Conservation (phyloP, 2,888 invertebrate genomes). For the Pharmacophagus antenor region DNA sequence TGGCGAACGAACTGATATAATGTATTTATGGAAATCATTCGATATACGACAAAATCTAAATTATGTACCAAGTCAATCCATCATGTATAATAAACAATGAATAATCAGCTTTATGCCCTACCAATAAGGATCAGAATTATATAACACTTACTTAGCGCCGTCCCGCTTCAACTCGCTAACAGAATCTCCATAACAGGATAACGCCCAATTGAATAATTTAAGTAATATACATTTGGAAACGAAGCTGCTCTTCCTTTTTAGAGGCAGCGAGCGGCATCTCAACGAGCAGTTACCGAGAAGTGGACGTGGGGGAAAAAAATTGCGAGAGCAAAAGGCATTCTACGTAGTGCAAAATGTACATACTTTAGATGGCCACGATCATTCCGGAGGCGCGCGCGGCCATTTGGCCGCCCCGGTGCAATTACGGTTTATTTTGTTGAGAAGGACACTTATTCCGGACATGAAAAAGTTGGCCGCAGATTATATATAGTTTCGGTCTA, state of each 20-base stretch:
- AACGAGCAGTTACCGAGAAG: constrained; percentile 41
- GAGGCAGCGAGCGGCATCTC: constrained; percentile 38
- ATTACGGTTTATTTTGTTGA: not conserved
- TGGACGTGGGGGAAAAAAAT: constrained; percentile 38
- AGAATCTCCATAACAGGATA: constrained; percentile 35
- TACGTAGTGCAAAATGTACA: constrained; percentile 44
- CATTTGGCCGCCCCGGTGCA: not conserved
- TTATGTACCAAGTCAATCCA: constrained; percentile 15
- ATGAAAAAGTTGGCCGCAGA: too few species aligned
- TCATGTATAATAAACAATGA: not conserved
- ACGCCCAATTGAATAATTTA: constrained; percentile 44
- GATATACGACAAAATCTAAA: constrained; percentile 5
- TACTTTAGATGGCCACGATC: constrained; percentile 38
- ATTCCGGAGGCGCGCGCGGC: constrained; percentile 34
- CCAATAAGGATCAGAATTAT: constrained; percentile 5
- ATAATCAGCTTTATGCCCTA: not conserved
- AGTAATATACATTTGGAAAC: constrained; percentile 42
- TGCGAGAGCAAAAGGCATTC: constrained; percentile 39
- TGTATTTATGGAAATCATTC: constrained; percentile 1
- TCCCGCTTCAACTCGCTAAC: constrained; percentile 30
- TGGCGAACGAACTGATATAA: too few species aligned
- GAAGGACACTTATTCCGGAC: too few species aligned
- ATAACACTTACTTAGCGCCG: not conserved
- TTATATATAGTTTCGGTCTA: too few species aligned
- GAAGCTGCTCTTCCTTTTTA: constrained; percentile 41